Base-by-base conservation (phyloP, 2,113 vertebrate species). In the Ictidomys tridecemlineatus region DNA sequence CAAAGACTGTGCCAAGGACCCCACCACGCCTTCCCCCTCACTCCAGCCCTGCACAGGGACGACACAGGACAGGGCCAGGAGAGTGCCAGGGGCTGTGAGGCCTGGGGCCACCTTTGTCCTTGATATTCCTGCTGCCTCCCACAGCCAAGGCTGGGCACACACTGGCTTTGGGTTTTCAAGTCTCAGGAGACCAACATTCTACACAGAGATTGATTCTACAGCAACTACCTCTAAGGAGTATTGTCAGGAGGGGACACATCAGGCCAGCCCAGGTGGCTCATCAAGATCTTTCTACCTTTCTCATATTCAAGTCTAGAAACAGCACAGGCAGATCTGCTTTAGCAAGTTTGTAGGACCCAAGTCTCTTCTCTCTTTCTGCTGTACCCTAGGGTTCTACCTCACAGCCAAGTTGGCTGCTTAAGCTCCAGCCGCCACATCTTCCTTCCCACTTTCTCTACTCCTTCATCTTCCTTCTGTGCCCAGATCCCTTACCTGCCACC, bases 21-120 rank as follows among this genome's bases (percentile, higher is more conserved):
- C 5, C 18, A 1, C 13, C 72, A 12, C 1, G 34, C 30, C 20
- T 0, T 0, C 53, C 11, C 53, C 34, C 53, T 13, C 4, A 0
- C 1, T 0, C 34, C 58, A 67, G 24, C 8, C 42, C n/a, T 1
- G 14, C 45, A 22, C 74, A 26, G 58, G 0, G 0, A 8, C 53
- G 2, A n/a, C 63, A 2, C 3, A 32, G 34, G 80, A 11, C 4
- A 24, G 32, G 67, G 37, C 10, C 2, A 2, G 58, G 37, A 4
- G 37, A 39, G 28, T 16, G 67, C 26, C 32, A 11, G 11, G 24
- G 20, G 2, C 37, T 1, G 34, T 12, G 20, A 78, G 10, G 17
- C 14, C 83, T 5, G 7, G 20, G 16, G 5, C 8, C 37, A 4
- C 9, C 61, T 28, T 4, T 22, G 48, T 42, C n/a, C 80, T 30